Conservation (phyloP, 2,888 invertebrate genomes). For the Synergus itoensis region DNA sequence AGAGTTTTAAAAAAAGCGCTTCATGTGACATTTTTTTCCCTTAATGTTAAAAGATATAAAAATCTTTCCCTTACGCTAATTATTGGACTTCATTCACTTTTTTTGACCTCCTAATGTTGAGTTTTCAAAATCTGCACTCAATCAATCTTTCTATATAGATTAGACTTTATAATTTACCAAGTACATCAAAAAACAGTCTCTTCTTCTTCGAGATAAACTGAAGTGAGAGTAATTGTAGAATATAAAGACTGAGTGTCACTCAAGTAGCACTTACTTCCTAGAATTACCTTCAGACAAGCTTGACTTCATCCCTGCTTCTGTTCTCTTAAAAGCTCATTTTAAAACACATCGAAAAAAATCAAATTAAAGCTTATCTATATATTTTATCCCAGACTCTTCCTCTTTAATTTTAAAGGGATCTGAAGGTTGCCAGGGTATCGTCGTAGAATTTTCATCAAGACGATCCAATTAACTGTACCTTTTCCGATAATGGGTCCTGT, state of each 20-base stretch:
- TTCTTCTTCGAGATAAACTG: not conserved
- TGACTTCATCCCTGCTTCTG: not conserved
- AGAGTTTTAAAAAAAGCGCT: not conserved
- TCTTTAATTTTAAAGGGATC: not conserved
- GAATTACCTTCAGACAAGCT: not conserved
- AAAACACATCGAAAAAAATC: not conserved
- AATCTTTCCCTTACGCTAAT: not conserved
- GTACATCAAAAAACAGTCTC: not conserved
- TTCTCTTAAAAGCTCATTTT: not conserved
- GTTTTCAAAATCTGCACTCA: not conserved
- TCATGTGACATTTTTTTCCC: not conserved
- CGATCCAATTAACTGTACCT: not conserved
- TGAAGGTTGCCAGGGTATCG: not conserved
- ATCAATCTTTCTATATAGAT: too few species aligned
- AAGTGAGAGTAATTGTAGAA: not conserved
- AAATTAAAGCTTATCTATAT: not conserved
- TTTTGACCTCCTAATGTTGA: not conserved
- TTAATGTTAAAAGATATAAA: not conserved
- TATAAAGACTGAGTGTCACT: not conserved
- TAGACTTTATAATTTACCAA: not conserved
- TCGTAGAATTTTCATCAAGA: slow-evolving; percentile 13
- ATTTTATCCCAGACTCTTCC: not conserved
- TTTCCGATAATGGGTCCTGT: slow-evolving; percentile 22
- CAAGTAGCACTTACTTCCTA: not conserved
- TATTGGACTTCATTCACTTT: not conserved